Evolutionary conservation across 2,113 vertebrate genomes (phyloP), one percentile per base, ranked within the genome.

Genomic region (Callopanchax toddi): DNA sequence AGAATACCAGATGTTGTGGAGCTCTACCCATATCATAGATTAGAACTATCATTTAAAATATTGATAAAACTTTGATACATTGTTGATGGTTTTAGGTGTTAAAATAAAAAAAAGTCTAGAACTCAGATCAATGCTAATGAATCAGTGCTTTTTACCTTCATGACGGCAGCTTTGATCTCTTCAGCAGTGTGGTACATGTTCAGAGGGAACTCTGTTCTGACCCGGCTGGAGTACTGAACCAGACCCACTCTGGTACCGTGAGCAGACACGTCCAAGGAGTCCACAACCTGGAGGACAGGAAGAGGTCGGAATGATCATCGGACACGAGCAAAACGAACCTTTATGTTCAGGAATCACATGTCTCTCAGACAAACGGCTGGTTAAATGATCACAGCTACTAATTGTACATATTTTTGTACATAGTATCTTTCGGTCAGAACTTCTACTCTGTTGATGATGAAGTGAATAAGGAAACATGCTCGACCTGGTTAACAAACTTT

Each of bases 221-320:
- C 97, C 0, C 94, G 93, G 65, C 96, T 98, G 8, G 97, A 98
- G 83, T 97, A 99, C 89, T 99, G 97, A 57, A 98, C 95, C 87
- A 99, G 79, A 1, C 97, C 97, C 3, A 99, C 92, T 0, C 91
- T 94, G 0, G 97, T 97, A 32, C 97, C 96, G 0, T 94, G 93
- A 1, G 91, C 80, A 1, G 96, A 98, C 80, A 99, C 91, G 2
- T 98, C 96, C 80, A 99, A 89, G 36, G 95, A 93, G 86, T 98
- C 97, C 89, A 99, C 97, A 0, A 99, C 94, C 88, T 90, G 54
- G 3, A 56, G 43, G 17, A 36, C 22, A 32, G 18, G 1, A 22
- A 17, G n/a, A 36, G 12, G 20, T 23, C 34, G n/a, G 1, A 11
- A 10, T 20, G 29, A 29, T 7, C 3, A 22, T 32, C 23, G 5